Evolutionary conservation across 2,888 invertebrate genomes (phyloP), one percentile per base, ranked within the genome.

Genomic region (Hyles lineata): DNA sequence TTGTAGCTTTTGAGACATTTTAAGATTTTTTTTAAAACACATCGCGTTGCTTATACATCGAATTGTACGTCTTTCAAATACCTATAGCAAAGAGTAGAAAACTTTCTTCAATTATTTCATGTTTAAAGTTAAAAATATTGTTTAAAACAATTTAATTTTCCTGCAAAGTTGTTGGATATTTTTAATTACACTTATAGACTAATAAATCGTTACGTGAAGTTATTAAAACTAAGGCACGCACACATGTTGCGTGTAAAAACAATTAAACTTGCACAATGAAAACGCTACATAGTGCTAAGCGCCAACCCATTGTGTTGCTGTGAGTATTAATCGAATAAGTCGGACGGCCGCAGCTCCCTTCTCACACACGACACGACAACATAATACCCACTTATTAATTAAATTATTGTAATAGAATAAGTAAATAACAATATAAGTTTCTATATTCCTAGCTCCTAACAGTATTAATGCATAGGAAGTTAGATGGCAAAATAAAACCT

Each of bases 241-340:
- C 79, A 80, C 83, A 79, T 78, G 82, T 81, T 78, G 83, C 79
- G 81, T 85, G 86, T 88, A 88, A 90, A 90, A 92, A 92, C 89
- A 92, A 92, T 92, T 90, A 89, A 92, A 92, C 88, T 91, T 91
- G 86, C 85, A 89, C 90, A 89, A 91, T 89, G 89, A 87, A 89
- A 86, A 83, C 86, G 76, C 79, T 78, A 78, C 83, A 87, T 83
- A 84, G 86, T 85, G 85, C 84, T 87, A 87, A 86, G 85, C 85
- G 85, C 82, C 83, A 78, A 82, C 81, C 88, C 85, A 88, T 90
- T 90, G 89, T 90, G 85, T 85, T 80, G 83, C 85, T 83, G 78
- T 79, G 80, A 86, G 88, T 87, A 89, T 89, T 91, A 90, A 92
- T 91, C 87, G 89, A 92, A 90, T 90, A 89, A 90, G 83, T 87